phyloP scores from a whole-genome alignment of 2,888 invertebrate genomes.

The Euplagia quadripunctaria region DNA sequence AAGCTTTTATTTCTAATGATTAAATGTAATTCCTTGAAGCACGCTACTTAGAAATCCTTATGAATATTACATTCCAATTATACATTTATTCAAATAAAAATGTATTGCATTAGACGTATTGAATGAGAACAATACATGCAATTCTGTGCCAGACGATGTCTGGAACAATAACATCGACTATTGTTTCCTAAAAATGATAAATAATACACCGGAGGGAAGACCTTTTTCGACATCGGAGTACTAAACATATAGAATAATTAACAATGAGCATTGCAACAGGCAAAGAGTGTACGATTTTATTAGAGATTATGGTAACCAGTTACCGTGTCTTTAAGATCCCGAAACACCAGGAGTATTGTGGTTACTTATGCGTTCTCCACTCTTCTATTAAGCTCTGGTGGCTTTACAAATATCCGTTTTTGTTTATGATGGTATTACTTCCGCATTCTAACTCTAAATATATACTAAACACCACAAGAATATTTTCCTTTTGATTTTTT shows the following conservation, averaged over 20 bases:
- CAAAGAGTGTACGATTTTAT: not conserved
- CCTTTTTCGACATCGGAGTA: not conserved
- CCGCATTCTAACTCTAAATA: not conserved
- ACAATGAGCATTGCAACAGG: not conserved
- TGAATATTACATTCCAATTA: not conserved
- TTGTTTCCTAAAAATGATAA: conserved; percentile 22
- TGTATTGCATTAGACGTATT: conserved; percentile 5
- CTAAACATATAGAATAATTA: not conserved
- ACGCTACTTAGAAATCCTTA: not conserved
- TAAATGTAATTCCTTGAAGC: not conserved
- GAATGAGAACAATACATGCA: conserved; percentile 18
- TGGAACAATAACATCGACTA: conserved; percentile 16
- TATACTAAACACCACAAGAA: no score
- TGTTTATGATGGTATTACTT: not conserved
- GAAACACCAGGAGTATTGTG: no score
- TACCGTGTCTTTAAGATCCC: not conserved
- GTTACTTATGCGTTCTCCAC: not conserved
- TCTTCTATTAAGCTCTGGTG: not conserved
- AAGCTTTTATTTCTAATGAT: not conserved
- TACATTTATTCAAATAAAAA: conserved; percentile 10
- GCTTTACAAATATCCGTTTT: not conserved
- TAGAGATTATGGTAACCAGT: not conserved
- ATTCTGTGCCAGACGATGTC: conserved; percentile 19
- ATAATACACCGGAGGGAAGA: conserved; percentile 22
- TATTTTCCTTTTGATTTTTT: not conserved